phyloP scores from a whole-genome alignment of 2,797 vertebrate genomes.

The Pelobates cultripes region DNA sequence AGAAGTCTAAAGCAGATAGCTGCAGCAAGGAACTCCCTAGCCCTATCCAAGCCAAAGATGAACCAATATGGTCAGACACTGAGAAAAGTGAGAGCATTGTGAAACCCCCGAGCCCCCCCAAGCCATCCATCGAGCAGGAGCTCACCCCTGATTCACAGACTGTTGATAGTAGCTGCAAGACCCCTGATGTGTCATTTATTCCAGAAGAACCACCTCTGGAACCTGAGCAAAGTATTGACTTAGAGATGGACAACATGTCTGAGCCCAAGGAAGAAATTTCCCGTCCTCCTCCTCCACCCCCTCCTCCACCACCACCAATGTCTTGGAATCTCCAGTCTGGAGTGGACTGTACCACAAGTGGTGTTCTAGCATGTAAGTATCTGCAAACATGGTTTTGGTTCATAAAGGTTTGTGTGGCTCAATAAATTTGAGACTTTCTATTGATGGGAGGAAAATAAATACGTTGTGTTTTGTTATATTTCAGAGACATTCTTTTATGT shows the following conservation, averaged over 20 bases:
- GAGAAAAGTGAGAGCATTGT: conserved; percentile 59
- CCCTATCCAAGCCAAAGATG: conserved; percentile 69
- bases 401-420: too few relatives aligned
- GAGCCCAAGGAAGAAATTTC: conserved; percentile 64
- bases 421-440: too few relatives aligned
- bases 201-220: conserved; percentile 73
- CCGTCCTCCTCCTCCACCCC: conserved; percentile 59
- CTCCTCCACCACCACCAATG: conserved; percentile 66
- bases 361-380: conserved; percentile 87
- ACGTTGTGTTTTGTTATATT: too few relatives aligned
- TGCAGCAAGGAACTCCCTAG: conserved; percentile 66
- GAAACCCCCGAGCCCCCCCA: conserved; percentile 59
- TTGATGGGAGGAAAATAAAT: too few relatives aligned
- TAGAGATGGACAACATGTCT: conserved; percentile 62
- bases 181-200: conserved; percentile 84
- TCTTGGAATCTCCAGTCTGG: conserved; percentile 89
- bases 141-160: conserved; percentile 91
- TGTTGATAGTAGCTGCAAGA: conserved; percentile 92
- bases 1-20: conserved; percentile 74
- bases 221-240: conserved; percentile 57
- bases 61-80: conserved; percentile 71
- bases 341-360: conserved; percentile 91
- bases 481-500: too few relatives aligned
- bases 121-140: conserved; percentile 72
- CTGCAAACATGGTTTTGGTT: too few relatives aligned